A percentile compares a stretch with the other conserved stretches of the same genome.
Evolutionary conservation across 2,113 vertebrate species (phyloP).

Genomic region (Scomber scombrus): DNA sequence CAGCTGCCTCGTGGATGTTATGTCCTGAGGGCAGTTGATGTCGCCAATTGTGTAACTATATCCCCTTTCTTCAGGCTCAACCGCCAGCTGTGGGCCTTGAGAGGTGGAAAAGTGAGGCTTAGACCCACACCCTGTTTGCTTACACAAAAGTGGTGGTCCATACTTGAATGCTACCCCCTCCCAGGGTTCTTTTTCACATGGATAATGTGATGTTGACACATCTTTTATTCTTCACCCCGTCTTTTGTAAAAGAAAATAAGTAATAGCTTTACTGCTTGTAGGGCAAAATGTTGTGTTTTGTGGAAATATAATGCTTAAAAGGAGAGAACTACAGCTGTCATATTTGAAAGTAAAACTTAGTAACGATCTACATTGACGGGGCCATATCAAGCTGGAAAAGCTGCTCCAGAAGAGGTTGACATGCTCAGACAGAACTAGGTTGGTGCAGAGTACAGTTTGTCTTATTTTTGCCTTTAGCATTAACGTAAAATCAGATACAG

Average conservation of each 20-base stretch:
- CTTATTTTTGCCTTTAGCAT: slow-evolving; percentile 32
- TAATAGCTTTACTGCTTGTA: background rate
- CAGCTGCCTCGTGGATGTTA: slow-evolving; percentile 68
- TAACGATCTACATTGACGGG: background rate
- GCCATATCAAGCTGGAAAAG: slow-evolving; percentile 5
- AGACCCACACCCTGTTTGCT: slow-evolving; percentile 58
- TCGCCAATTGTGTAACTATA: slow-evolving; percentile 69
- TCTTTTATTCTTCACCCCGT: background rate
- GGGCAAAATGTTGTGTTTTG: background rate
- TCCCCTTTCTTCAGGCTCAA: slow-evolving; percentile 54
- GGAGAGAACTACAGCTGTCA: background rate
- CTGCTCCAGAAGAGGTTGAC: background rate
- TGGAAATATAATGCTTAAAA: background rate
- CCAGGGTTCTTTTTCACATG: slow-evolving; percentile 10
- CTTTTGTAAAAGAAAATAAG: background rate
- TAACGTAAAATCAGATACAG: background rate
- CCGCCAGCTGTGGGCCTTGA: slow-evolving; percentile 61
- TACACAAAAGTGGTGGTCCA: slow-evolving; percentile 61
- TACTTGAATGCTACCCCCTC: slow-evolving; percentile 35
- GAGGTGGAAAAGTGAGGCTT: slow-evolving; percentile 54
- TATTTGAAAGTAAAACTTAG: slow-evolving; percentile 19
- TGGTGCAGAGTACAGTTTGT: slow-evolving; percentile 1
- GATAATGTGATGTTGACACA: slow-evolving; percentile 24
- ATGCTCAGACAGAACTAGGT: slow-evolving; percentile 48
- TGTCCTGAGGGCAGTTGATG: slow-evolving; percentile 60